Evolutionary conservation across 1,140 invertebrate species (phyloP), one percentile per base, ranked within the genome.

Genomic region (Aphis craccivora): DNA sequence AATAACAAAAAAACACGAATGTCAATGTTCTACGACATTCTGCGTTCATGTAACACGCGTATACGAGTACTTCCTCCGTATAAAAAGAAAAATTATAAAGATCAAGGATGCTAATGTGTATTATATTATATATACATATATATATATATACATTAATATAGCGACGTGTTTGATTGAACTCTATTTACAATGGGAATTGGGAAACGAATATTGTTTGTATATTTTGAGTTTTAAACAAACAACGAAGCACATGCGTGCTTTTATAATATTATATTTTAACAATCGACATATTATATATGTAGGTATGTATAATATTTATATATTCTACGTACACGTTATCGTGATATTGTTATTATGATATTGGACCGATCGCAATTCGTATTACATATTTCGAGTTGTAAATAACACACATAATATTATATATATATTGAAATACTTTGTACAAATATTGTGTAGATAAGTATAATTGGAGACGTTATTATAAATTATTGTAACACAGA

Each of bases 401-500:
- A 76, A 76, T 7, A 76, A 76, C 22, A 86, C 37, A 45, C 25
- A 84, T 43, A n/a, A n/a, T n/a, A n/a, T n/a, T n/a, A 84, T 40
- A 48, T 48, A 48, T 23, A 22, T 86, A n/a, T 45, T 30, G 45
- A 25, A 45, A 30, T 43, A 18, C 84, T 18, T 86, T n/a, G 43
- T 86, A 14, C 6, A 20, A 86, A 45, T n/a, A 86, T 86, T n/a
- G 83, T 84, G n/a, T n/a, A 45, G 84, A 40, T 86, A 86, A 45
- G 43, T 86, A 86, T 86, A 86, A 86, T 86, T 86, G 23, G 84
- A 86, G 43, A 86, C 84, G 84, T 30, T 86, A 43, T 86, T 86
- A 86, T 45, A 40, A 40, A 45, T 84, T 40, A 23, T 43, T 40
- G 14, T 9, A 84, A 84, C 43, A 76, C 30, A 76, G 60, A 76